A percentile compares a stretch with the other conserved stretches of the same genome.
Conservation (phyloP, 1,140 invertebrate species). For the Eurytemora carolleeae region DNA sequence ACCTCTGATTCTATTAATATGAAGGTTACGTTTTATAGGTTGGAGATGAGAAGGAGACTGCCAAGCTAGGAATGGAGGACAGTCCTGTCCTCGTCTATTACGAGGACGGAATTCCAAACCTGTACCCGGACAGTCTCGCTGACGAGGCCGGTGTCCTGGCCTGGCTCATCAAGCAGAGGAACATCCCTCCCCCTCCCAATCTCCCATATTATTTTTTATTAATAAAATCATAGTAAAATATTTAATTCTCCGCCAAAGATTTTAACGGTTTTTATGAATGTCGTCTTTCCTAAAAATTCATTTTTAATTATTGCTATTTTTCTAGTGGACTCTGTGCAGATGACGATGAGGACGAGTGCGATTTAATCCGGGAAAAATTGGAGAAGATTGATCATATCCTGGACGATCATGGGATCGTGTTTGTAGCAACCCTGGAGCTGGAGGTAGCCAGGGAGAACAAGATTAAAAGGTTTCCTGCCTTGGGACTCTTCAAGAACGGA, state of each 20-base stretch:
- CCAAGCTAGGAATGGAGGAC: constrained; percentile 58
- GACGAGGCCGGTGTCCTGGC: constrained; percentile 75
- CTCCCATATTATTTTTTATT: too few species aligned
- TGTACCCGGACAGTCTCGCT: constrained; percentile 62
- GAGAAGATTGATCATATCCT: constrained; percentile 84
- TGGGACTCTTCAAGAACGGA: constrained; percentile 74
- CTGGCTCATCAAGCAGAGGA: constrained; percentile 62
- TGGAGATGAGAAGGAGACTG: constrained; percentile 65
- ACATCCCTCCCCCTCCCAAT: too few species aligned
- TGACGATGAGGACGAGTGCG: constrained; percentile 55
- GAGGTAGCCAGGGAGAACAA: constrained; percentile 44
- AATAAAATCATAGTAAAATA: too few species aligned
- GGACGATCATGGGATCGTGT: constrained; percentile 78
- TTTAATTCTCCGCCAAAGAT: constrained; percentile 5
- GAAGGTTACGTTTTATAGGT: too few species aligned
- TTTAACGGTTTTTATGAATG: too few species aligned
- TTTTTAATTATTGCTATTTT: too few species aligned
- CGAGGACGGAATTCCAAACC: constrained; percentile 67
- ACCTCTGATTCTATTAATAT: too few species aligned
- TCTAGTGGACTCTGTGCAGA: constrained; percentile 49
- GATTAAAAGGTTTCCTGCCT: constrained; percentile 58
- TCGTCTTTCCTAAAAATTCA: too few species aligned
- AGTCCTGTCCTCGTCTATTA: constrained; percentile 75
- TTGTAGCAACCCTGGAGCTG: constrained; percentile 58
- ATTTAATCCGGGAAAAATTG: constrained; percentile 57